Conservation (phyloP, 1,140 invertebrate genomes). For the Sarcophaga bullata region DNA sequence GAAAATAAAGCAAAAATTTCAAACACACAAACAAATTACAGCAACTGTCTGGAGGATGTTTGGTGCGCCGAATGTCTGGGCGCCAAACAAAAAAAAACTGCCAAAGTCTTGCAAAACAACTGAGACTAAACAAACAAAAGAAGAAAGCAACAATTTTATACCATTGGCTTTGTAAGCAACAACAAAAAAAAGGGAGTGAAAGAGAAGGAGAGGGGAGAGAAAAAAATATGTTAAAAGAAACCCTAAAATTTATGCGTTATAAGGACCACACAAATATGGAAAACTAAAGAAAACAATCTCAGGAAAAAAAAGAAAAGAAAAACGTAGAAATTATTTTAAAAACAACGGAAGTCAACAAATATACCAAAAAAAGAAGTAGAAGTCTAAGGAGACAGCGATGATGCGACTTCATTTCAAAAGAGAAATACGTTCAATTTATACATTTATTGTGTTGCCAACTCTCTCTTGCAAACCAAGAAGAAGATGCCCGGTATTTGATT, state of each 20-base stretch:
- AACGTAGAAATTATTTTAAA: neutral
- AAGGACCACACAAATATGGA: neutral
- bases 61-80: slow-evolving; percentile 62
- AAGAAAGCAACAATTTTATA: neutral
- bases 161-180: too few relatives aligned
- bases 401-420: slow-evolving; percentile 9
- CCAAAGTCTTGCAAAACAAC: slow-evolving; percentile 45
- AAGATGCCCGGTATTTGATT: too few relatives aligned
- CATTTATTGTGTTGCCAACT: neutral
- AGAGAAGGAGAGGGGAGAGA: neutral
- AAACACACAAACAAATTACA: slow-evolving; percentile 6
- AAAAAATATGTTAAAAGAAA: neutral
- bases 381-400: neutral
- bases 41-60: neutral
- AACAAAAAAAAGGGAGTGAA: slow-evolving; percentile 1
- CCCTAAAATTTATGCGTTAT: slow-evolving; percentile 20
- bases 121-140: neutral
- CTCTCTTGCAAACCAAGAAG: too few relatives aligned
- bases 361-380: neutral
- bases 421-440: neutral
- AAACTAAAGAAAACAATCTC: slow-evolving; percentile 33
- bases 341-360: neutral
- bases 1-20: slow-evolving; percentile 12
- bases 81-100: slow-evolving; percentile 63
- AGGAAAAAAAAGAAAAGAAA: neutral